Evolutionary conservation across 2,888 invertebrate genomes (phyloP), one percentile per base, ranked within the genome.

Genomic region (Aelia acuminata): DNA sequence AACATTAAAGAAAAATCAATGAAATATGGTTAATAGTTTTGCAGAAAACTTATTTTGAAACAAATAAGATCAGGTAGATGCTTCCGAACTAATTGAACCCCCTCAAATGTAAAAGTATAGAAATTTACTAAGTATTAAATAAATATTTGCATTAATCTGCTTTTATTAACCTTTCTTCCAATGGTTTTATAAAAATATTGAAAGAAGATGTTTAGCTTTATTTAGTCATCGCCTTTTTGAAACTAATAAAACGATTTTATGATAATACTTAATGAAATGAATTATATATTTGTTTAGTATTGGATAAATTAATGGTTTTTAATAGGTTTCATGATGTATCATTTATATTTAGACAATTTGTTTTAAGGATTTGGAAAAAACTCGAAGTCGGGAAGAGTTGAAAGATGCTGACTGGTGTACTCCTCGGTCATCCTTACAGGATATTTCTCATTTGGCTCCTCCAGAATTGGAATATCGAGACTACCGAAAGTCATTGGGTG

Each of bases 401-500:
- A 49, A 47, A 88, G 88, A 10, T 84, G 87, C 47, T 43, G 91
- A 90, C 50, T 90, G 91, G 48, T 91, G 91, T 22, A 91, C 91
- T 18, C 92, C 92, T 89, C 88, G 92, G 91, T 89, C 92, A 91
- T n/a, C 89, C 91, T 88, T 91, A 92, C 39, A 92, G 92, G 89
- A 92, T 91, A 92, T 89, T 91, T 91, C 57, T 90, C 91, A 49
- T 90, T 91, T 43, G 91, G 80, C 26, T 50, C 22, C 80, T 50
- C 15, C 86, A 35, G 84, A 43, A 35, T 39, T 84, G 11, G 53
- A 84, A 39, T 84, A 57, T 43, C 57, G 63, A 39, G 84, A 90
- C 93, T 95, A 15, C 94, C 92, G 89, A 92, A 92, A 90, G 91
- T 92, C 57, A 91, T 31, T 84, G 53, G 70, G 70, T 49, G 88